Evolutionary conservation across 1,140 invertebrate species (phyloP).

Genomic region (Chionoecetes opilio): DNA sequence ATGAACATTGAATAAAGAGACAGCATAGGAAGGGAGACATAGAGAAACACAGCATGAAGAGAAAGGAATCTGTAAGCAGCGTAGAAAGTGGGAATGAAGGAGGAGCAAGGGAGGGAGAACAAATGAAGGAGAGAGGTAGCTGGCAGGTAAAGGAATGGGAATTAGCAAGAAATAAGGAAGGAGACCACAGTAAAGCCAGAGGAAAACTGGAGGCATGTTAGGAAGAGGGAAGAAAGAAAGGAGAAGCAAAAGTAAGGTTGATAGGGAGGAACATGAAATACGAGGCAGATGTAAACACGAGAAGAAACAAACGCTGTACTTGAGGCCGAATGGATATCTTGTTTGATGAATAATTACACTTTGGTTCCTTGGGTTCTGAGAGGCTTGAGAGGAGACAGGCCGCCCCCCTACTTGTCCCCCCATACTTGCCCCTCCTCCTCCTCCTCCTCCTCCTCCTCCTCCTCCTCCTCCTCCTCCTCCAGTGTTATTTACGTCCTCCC

Average conservation of each 20-base stretch:
- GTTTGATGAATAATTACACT: conserved; percentile 31
- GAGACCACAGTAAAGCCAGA: not conserved
- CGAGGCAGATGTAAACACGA: not conserved
- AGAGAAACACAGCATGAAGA: not conserved
- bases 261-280: no score
- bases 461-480: not conserved
- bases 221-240: not conserved
- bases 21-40: no score
- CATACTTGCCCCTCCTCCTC: not conserved
- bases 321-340: not conserved
- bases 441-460: not conserved
- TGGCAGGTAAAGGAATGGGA: not conserved
- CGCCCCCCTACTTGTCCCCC: not conserved
- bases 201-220: no score
- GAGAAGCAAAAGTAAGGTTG: not conserved
- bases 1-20: no score
- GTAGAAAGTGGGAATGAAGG: no score
- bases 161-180: not conserved
- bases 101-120: not conserved
- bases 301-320: not conserved
- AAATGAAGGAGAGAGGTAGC: not conserved
- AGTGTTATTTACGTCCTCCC: conserved; percentile 6
- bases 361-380: not conserved
- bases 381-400: not conserved
- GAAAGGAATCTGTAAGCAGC: no score